Evolutionary conservation across 1,140 invertebrate species (phyloP), one percentile per base, ranked within the genome.

Genomic region (Zaprionus inermis): DNA sequence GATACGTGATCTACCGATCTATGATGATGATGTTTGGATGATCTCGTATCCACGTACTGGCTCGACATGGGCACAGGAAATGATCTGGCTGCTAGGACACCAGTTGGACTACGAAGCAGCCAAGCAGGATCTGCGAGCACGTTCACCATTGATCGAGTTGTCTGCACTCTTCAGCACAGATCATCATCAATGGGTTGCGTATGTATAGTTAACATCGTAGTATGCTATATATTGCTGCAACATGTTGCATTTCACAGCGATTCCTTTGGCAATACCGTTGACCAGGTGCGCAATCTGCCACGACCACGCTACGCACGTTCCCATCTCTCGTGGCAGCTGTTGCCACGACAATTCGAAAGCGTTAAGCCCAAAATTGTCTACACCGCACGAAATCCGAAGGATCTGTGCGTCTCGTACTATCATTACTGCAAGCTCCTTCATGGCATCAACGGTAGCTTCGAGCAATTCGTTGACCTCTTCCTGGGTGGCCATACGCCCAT

Each of bases 391-490:
- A 98, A 99, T 93, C 97, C 98, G 2, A 99, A 99, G 92, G 98
- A 99, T 90, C 95, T 96, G 68, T 96, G 97, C 52, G 97, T 99
- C 0, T 98, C 97, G 0, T 98, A 96, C 89, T 99, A 96, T 90
- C 96, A 98, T 91, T 98, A 98, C 95, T 95, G 76, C 94, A 93
- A 76, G 78, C 95, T 89, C n/a, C 93, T 97, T 14, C 95, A 97
- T 73, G 93, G 94, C 9, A 92, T 96, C 0, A 95, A 95, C 64
- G 95, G 95, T 0, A 93, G 94, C 1, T 97, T 98, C 79, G 95
- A 97, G n/a, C 95, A 97, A 10, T 98, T 97, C 91, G 96, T 95
- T 41, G 95, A 97, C 51, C 90, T 97, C 2, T 97, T 98, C 88
- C 81, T 97, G 20, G 93, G 94, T 46, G 96, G 95, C 30, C 94